Evolutionary conservation across 2,113 vertebrate species (phyloP).

Genomic region (Equus quagga): DNA sequence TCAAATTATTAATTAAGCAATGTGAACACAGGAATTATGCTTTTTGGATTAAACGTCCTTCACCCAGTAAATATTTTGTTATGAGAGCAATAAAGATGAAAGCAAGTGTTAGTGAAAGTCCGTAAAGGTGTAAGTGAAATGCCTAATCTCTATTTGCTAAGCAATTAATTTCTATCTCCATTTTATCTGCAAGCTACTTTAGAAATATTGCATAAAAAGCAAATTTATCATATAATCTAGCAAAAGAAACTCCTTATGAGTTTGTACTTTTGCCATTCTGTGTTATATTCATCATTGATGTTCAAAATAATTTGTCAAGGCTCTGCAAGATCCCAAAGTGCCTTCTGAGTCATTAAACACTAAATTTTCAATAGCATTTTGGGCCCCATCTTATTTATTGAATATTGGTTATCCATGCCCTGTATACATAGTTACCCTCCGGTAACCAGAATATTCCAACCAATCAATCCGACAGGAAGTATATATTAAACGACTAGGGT

Average conservation of each 20-base stretch:
- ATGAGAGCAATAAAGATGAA: constrained; percentile 39
- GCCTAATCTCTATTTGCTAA: background rate
- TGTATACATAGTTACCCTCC: background rate
- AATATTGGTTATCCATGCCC: background rate
- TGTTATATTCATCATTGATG: background rate
- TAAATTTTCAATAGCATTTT: constrained; percentile 17
- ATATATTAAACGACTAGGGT: background rate
- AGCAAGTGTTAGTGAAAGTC: background rate
- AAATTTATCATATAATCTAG: background rate
- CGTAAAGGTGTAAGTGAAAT: background rate
- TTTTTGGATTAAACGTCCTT: background rate
- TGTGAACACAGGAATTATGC: background rate
- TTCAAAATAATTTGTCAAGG: background rate
- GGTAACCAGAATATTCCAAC: background rate
- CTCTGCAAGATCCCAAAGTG: background rate
- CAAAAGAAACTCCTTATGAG: background rate
- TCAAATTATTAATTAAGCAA: constrained; percentile 20
- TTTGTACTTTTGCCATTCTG: background rate
- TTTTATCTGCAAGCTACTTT: constrained; percentile 37
- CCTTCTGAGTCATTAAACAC: background rate
- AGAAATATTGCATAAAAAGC: background rate
- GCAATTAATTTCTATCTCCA: background rate
- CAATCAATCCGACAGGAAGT: background rate
- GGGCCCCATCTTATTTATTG: background rate
- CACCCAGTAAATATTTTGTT: constrained; percentile 48